Evolutionary conservation across 2,797 vertebrate genomes (phyloP), one percentile per base, ranked within the genome.

Genomic region (Erethizon dorsatum): DNA sequence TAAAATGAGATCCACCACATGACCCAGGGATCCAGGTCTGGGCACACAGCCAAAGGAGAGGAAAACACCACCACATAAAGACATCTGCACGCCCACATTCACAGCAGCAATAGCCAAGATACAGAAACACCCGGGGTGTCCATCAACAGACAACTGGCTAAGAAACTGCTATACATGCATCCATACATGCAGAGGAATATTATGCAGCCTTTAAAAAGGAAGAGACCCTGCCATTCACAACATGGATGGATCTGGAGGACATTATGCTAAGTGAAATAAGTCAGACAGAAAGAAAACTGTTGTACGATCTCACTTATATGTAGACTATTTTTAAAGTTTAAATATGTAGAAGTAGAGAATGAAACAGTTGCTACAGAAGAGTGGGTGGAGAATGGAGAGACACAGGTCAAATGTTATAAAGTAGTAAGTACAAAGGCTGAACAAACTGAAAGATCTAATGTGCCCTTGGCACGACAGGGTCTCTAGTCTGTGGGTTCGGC

Each of bases 181-280:
- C 0, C 12, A 6, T 37, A 56, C 17, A 2, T 5, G 47, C 8
- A 2, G 3, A 13, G 20, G 14, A 47, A 47, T 71, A 37, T 13
- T 50, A 50, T 69, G 10, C 28, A 20, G 37, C 31, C 78, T 50
- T 71, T 57, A 22, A 26, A 71, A 83, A 83, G 79, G 65, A 61
- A 65, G 17, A 15, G 6, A 33, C n/a, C 69, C 28, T 9, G 6
- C 18, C 37, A 12, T 31, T 31, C 9, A 54, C 28, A 52, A 5
- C 8, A 18, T 4, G 9, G 2, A 47, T 45, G 18, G 28, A 69
- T 11, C 50, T 47, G 28, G 52, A 82, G 37, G 20, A n/a, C 52
- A 13, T 24, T 17, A 45, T 33, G 63, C n/a, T 69, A 57, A 26
- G 33, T 57, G 52, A 26, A 82, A 71, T 59, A 71, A 83, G 63